A percentile compares a stretch with the other conserved stretches of the same genome.
phyloP scores from a whole-genome alignment of 2,113 vertebrate species.

The Lophochroa leadbeateri region DNA sequence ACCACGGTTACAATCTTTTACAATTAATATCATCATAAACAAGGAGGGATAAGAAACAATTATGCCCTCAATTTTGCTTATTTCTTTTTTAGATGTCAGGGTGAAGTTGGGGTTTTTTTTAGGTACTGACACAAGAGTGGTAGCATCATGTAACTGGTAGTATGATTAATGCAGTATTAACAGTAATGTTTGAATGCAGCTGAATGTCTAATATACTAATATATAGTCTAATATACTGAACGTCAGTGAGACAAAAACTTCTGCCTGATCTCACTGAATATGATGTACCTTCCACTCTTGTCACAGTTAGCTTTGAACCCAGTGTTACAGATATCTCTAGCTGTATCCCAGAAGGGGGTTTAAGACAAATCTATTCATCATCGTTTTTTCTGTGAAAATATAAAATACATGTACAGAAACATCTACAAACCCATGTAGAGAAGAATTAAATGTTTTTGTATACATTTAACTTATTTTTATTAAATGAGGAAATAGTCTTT shows the following conservation, averaged over 20 bases:
- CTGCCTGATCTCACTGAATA: background rate
- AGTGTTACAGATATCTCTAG: background rate
- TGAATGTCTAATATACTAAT: background rate
- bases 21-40: background rate
- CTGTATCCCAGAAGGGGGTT: background rate
- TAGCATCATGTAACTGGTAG: background rate
- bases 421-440: background rate
- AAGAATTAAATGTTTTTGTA: background rate
- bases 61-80: background rate
- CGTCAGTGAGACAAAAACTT: background rate
- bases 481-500: conserved; percentile 9
- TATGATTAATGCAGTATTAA: background rate
- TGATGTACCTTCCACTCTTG: background rate
- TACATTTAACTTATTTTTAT: background rate
- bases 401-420: background rate
- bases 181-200: background rate
- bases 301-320: background rate
- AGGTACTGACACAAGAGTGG: background rate
- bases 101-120: background rate
- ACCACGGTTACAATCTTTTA: background rate
- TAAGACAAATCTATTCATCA: background rate
- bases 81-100: background rate
- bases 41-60: background rate
- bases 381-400: background rate
- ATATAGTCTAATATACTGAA: background rate